Conservation (phyloP, 2,888 invertebrate genomes). For the Cybosia mesomella region DNA sequence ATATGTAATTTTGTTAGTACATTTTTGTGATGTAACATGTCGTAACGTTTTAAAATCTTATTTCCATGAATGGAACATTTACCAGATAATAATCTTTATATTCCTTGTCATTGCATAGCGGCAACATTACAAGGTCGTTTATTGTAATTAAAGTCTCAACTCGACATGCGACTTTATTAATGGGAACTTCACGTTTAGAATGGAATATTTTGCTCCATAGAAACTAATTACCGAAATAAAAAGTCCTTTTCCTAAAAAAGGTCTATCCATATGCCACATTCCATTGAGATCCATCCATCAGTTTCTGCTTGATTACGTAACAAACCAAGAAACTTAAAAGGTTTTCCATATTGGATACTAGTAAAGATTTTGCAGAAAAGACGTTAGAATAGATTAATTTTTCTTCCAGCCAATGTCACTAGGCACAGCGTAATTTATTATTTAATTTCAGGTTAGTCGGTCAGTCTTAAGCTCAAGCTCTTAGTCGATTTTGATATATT, state of each 20-base stretch:
- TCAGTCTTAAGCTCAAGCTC: too few species aligned
- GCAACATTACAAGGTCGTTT: not conserved
- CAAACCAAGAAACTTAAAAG: too few species aligned
- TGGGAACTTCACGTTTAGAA: not conserved
- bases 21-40: not conserved
- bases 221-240: too few species aligned
- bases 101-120: too few species aligned
- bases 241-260: too few species aligned
- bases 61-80: not conserved
- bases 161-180: not conserved
- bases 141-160: slow-evolving; percentile 2
- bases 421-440: too few species aligned
- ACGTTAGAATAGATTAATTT: too few species aligned
- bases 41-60: not conserved
- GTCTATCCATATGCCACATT: too few species aligned
- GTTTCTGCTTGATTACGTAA: not conserved
- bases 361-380: too few species aligned
- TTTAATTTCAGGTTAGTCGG: not conserved
- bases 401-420: too few species aligned
- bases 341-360: too few species aligned
- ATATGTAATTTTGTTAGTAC: not conserved
- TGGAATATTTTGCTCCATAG: not conserved
- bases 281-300: not conserved
- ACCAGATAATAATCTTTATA: not conserved
- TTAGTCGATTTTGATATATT: too few species aligned